Conservation (phyloP, 2,888 invertebrate genomes). For the Leuctra nigra region DNA sequence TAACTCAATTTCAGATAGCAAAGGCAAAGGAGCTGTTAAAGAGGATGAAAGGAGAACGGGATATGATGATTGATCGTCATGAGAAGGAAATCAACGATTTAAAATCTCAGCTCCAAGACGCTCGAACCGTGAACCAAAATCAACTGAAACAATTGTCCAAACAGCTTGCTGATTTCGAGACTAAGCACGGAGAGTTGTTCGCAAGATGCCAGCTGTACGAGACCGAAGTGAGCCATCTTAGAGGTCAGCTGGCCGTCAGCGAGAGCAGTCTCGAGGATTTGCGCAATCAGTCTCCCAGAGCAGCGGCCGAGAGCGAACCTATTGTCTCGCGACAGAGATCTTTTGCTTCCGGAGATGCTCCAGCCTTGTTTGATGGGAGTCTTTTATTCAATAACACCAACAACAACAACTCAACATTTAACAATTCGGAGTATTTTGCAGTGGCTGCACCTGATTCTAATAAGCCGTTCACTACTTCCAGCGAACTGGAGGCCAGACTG, state of each 20-base stretch:
- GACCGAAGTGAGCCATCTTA: not conserved
- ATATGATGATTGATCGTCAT: not conserved
- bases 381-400: no score
- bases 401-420: no score
- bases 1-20: no score
- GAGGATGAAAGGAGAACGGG: constrained; percentile 12
- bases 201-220: not conserved
- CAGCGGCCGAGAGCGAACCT: no score
- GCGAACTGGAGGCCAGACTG: no score
- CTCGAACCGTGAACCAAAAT: not conserved
- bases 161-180: not conserved
- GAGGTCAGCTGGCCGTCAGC: not conserved
- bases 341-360: no score
- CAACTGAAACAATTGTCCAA: not conserved
- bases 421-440: no score
- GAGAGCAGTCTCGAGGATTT: constrained; percentile 8
- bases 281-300: no score
- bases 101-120: not conserved
- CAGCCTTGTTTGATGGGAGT: no score
- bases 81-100: not conserved
- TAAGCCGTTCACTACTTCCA: no score
- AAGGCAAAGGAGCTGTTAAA: constrained; percentile 20
- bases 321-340: no score
- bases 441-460: no score
- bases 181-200: not conserved